Percentiles rank a stretch among this genome's conserved stretches.
Conservation (phyloP, 2,888 invertebrate genomes). For the Drosophila cracens region DNA sequence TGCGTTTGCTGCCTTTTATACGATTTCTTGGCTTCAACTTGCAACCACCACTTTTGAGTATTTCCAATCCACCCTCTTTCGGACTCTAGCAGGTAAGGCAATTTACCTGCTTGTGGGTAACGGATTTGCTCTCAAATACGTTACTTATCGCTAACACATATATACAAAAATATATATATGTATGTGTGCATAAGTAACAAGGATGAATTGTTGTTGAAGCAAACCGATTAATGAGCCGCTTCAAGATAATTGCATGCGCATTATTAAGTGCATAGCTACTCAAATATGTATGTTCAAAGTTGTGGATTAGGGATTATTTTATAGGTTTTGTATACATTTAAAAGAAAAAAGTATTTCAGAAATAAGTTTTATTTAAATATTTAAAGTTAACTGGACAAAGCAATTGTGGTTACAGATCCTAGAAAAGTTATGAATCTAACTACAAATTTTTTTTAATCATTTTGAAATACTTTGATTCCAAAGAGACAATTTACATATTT, state of each 20-base stretch:
- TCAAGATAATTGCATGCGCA: neutral
- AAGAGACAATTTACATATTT: neutral
- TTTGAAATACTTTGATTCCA: neutral
- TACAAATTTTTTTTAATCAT: neutral
- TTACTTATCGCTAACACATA: slow-evolving; percentile 1
- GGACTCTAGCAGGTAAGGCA: slow-evolving; percentile 37
- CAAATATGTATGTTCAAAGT: neutral
- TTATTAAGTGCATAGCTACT: neutral
- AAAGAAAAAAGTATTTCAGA: too few species aligned
- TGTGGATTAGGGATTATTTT: neutral
- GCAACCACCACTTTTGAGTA: slow-evolving; percentile 20
- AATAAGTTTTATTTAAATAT: neutral
- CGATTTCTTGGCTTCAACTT: slow-evolving; percentile 8
- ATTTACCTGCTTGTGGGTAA: slow-evolving; percentile 30
- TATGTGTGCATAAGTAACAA: neutral
- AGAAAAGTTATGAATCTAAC: neutral
- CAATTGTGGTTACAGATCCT: neutral
- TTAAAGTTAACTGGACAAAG: neutral
- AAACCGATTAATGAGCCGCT: slow-evolving; percentile 12
- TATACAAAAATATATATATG: neutral
- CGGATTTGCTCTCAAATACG: slow-evolving; percentile 9
- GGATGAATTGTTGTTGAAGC: neutral
- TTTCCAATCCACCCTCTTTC: slow-evolving; percentile 23
- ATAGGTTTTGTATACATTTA: neutral
- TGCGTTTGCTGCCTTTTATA: slow-evolving; percentile 46